A percentile compares a stretch with the other conserved stretches of the same genome.
Evolutionary conservation across 2,888 invertebrate genomes (phyloP).

Genomic region (Cyrtodaria siliqua): DNA sequence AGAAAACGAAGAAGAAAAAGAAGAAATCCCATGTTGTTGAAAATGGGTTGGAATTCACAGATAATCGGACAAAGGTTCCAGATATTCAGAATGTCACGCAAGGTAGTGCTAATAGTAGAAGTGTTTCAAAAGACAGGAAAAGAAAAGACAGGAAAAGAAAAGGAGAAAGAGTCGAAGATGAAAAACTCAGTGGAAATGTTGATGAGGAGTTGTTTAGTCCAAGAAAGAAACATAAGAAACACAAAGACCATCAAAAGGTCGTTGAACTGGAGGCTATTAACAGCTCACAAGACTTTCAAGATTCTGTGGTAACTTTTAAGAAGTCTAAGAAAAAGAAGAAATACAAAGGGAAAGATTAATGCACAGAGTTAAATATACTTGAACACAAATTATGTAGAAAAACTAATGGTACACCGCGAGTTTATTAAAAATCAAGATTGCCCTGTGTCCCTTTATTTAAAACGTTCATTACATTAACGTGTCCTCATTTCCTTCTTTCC

Average conservation of each 20-base stretch:
- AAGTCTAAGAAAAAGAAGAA: conserved; percentile 15
- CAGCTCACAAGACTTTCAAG: neutral
- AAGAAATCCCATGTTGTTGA: no score
- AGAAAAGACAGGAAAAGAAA: neutral
- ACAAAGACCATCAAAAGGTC: neutral
- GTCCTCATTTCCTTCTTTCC: no score
- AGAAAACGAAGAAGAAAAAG: conserved; percentile 15
- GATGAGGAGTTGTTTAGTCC: conserved; percentile 1
- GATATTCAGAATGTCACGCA: no score
- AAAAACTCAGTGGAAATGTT: neutral
- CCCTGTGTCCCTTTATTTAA: no score
- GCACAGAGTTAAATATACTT: no score
- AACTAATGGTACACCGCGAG: no score
- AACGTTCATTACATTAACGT: no score
- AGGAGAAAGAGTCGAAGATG: neutral
- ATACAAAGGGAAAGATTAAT: conserved; percentile 2
- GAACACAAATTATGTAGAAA: no score
- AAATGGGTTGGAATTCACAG: no score
- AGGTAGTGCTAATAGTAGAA: no score
- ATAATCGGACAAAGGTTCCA: no score
- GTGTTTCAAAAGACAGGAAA: neutral
- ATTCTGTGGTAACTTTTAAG: conserved; percentile 1
- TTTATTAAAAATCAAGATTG: no score
- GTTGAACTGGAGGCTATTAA: neutral
- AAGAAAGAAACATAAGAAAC: conserved; percentile 10